Conservation (phyloP, 1,140 invertebrate genomes). For the Coelopa frigida region DNA sequence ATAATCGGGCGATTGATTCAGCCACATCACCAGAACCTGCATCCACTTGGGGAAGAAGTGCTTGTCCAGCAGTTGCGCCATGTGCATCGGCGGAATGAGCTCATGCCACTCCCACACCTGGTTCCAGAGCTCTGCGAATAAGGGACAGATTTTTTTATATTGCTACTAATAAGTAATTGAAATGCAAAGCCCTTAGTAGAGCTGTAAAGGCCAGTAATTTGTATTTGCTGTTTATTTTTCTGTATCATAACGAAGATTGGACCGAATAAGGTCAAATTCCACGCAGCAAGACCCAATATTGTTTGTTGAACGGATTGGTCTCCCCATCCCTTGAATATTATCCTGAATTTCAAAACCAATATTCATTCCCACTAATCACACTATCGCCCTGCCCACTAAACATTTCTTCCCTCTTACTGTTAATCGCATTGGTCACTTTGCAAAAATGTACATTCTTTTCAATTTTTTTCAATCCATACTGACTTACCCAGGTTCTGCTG, state of each 20-base stretch:
- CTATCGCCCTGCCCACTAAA: too few relatives aligned
- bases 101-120: constrained; percentile 85
- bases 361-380: too few relatives aligned
- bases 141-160: constrained; percentile 4
- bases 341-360: too few relatives aligned
- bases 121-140: constrained; percentile 58
- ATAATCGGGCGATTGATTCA: constrained; percentile 73
- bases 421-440: not conserved
- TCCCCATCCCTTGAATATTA: too few relatives aligned
- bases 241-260: too few relatives aligned
- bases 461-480: constrained; percentile 6
- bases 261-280: too few relatives aligned
- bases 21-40: constrained; percentile 70
- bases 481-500: constrained; percentile 64
- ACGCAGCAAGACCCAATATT: too few relatives aligned
- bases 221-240: too few relatives aligned
- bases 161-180: not conserved
- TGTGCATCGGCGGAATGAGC: constrained; percentile 60
- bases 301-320: too few relatives aligned
- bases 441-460: not conserved
- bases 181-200: too few relatives aligned
- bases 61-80: constrained; percentile 70
- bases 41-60: constrained; percentile 86
- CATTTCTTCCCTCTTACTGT: too few relatives aligned
- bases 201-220: too few relatives aligned